Base-by-base conservation (phyloP, 1,140 invertebrate species). In the Wasmannia auropunctata region DNA sequence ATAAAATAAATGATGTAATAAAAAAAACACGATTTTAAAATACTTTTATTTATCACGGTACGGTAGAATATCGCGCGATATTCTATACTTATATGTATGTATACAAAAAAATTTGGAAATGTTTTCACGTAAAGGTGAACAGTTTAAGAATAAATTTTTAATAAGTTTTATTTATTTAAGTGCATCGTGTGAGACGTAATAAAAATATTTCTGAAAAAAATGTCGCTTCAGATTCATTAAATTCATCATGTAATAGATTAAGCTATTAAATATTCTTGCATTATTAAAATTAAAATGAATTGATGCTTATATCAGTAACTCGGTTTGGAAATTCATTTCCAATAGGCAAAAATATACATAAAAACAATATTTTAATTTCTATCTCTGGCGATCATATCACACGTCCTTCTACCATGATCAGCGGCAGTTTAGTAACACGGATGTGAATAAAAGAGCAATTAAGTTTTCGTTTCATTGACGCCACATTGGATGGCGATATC, bases 391-490 rank as follows among this genome's bases (percentile, higher is more conserved):
- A 72, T 25, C 2, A 40, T 28, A 69, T 19, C 16, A n/a, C n/a
- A n/a, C n/a, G 7, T 56, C 8, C 6, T 65, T 49, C 19, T 62
- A n/a, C 4, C 2, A 65, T 25, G 14, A 37, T 14, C 8, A 54
- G 14, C 4, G 31, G 31, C n/a, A 58, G n/a, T 54, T 54, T 37
- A 80, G 14, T 72, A 83, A 74, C 7, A 43, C 7, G 74, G 37
- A 83, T 74, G 74, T 74, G 28, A 60, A 74, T 83, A 83, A 74
- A 74, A 74, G 2, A 46, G 56, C 28, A 46, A 58, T 81, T 58
- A 56, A 74, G 19, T 19, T 81, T 81, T 69, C 63, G n/a, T 54
- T 81, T 81, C 79, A 72, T 81, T 81, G 67, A 72, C 25, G 67
- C 28, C 51, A 51, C 5, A 58, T n/a, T 58, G 7, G 51, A 25